Conservation (phyloP, 2,113 vertebrate genomes). For the Nibea albiflora region DNA sequence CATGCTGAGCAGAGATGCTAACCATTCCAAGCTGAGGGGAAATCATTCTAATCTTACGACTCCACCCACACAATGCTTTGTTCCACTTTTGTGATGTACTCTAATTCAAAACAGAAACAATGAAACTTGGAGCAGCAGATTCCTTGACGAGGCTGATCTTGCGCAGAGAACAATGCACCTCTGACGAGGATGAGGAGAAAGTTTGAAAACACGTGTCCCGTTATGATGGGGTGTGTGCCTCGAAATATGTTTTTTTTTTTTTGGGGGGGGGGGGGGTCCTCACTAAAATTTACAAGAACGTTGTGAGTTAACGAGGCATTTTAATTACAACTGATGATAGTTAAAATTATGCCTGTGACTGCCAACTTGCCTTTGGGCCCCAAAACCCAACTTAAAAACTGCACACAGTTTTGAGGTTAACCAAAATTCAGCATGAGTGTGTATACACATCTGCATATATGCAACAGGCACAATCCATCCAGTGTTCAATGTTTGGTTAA, state of each 20-base stretch:
- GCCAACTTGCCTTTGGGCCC: slow-evolving; percentile 16
- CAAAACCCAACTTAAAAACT: slow-evolving; percentile 6
- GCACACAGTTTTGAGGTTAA: slow-evolving; percentile 4
- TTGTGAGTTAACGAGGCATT: slow-evolving; percentile 45
- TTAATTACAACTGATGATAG: slow-evolving; percentile 44
- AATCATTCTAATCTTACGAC: slow-evolving; percentile 62
- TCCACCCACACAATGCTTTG: slow-evolving; percentile 67
- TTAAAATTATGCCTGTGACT: slow-evolving; percentile 11
- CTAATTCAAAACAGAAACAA: slow-evolving; percentile 76
- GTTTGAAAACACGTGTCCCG: slow-evolving; percentile 9
- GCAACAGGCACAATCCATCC: not conserved
- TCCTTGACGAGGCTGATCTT: slow-evolving; percentile 11
- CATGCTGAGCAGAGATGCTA: slow-evolving; percentile 34
- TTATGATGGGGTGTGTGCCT: slow-evolving; percentile 33
- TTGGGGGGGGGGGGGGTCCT: not conserved
- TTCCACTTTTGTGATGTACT: slow-evolving; percentile 60
- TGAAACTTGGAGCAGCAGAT: slow-evolving; percentile 57
- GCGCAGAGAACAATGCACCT: slow-evolving; percentile 42
- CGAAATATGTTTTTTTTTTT: slow-evolving; percentile 9
- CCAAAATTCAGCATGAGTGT: not conserved
- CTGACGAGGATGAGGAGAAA: slow-evolving; percentile 18
- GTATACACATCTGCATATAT: not conserved
- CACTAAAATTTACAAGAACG: slow-evolving; percentile 1
- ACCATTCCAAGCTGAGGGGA: slow-evolving; percentile 65
- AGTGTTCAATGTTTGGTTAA: not conserved